Base-by-base conservation (phyloP, 2,113 vertebrate genomes). In the Phrynosoma blainvillii region DNA sequence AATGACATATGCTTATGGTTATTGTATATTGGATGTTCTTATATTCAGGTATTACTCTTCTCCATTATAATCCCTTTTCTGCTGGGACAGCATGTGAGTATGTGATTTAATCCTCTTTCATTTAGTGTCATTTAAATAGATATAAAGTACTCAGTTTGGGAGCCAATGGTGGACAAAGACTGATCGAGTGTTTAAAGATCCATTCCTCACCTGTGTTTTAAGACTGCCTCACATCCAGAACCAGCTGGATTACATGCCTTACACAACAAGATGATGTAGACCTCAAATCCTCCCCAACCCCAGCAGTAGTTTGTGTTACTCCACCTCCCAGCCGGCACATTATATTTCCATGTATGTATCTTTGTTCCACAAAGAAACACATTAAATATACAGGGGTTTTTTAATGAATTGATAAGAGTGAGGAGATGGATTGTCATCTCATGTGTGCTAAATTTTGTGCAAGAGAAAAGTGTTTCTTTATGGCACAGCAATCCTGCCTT, bases 31-130 rank as follows among this genome's bases (percentile, higher is more conserved):
- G 52, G 47, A 36, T 27, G n/a, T 68, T 54, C 27, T 85, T 47
- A 36, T 66, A 32, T 78, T 12, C 59, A 78, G 40, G 12, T 47
- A 68, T 66, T 71, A 30, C 25, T 23, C 27, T 71, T 71, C 12
- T 71, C 68, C 9, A 66, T 71, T 11, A n/a, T 83, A 83, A 70
- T 6, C 23, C 81, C 6, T 42, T 68, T 20, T 6, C 66, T 84
- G 27, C 66, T 71, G 66, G 42, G 42, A n/a, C 32, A 52, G 9
- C 42, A 23, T 54, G 42, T 84, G 68, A 71, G 30, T 84, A 40
- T 71, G 18, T n/a, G 9, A 84, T 54, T 84, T 71, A 84, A 84
- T 71, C 65, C 25, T 83, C 14, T 52, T 71, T 84, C 18, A 84
- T 52, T 84, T 84, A 68, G 68, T 40, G 32, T 36, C 11, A 42